These are phyloP conservation scores for Coreius guichenoti DNA, from an alignment of 2,797 vertebrate genomes.

Conservation along the genomic window DNA sequence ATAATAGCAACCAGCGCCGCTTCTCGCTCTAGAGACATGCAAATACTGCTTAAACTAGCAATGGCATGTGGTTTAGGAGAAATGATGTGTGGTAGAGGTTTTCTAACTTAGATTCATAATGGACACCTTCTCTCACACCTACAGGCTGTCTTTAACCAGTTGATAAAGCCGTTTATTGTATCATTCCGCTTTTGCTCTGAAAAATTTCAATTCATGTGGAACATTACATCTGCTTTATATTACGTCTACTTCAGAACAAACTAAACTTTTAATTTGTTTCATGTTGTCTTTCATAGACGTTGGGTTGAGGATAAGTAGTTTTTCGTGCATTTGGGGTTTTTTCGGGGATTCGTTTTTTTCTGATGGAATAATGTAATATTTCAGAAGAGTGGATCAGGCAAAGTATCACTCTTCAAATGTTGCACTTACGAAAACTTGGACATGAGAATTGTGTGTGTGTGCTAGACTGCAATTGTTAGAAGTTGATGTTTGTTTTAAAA, in stretches of 20 bases:
- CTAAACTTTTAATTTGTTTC: constrained; percentile 65
- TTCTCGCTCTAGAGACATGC: constrained; percentile 28
- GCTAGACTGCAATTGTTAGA: constrained; percentile 26
- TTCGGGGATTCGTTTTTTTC: constrained; percentile 43
- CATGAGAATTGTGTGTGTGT: constrained; percentile 64
- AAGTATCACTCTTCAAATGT: constrained; percentile 76
- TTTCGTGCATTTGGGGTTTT: constrained; percentile 54
- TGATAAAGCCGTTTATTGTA: constrained; percentile 39
- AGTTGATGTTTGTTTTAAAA: constrained; percentile 41
- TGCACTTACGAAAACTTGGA: constrained; percentile 82
- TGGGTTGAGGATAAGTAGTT: constrained; percentile 39
- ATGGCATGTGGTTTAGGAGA: constrained; percentile 30
- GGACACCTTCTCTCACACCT: constrained; percentile 26
- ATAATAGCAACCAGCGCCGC: constrained; percentile 45
- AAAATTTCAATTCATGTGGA: constrained; percentile 27
- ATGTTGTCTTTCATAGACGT: constrained; percentile 65
- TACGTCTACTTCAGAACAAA: constrained; percentile 64
- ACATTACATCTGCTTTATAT: constrained; percentile 44
- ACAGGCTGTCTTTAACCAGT: constrained; percentile 22
- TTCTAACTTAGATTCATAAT: constrained; percentile 32
- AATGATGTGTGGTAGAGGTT: constrained; percentile 28
- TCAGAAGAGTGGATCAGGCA: constrained; percentile 57
- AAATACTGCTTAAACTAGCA: constrained; percentile 38
- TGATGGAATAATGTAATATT: constrained; percentile 61
- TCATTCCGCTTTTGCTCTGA: constrained; percentile 21